These are phyloP conservation scores for Drosophila orosa DNA, from an alignment of 1,140 invertebrate genomes.

Conservation along the genomic window DNA sequence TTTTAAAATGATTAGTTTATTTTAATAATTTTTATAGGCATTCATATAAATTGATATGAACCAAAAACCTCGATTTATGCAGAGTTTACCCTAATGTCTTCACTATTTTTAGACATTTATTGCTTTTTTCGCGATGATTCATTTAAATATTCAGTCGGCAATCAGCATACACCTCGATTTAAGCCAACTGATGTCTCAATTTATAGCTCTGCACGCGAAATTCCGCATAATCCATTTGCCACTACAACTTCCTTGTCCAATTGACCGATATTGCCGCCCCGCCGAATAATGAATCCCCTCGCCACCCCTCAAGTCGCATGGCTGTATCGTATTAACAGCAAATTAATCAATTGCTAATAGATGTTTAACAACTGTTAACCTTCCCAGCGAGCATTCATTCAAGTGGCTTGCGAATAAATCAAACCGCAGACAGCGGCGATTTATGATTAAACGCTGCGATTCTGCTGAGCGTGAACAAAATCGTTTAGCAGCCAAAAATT, in stretches of 20 bases:
- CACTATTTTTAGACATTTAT: constrained; percentile 15
- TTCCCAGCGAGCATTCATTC: constrained; percentile 71
- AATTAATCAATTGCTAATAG: constrained; percentile 79
- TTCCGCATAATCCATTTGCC: constrained; percentile 44
- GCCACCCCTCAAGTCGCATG: constrained; percentile 27
- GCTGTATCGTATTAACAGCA: constrained; percentile 52
- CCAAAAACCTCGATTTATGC: constrained; percentile 19
- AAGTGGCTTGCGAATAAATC: constrained; percentile 73
- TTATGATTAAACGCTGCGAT: constrained; percentile 61
- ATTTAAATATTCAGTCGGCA: constrained; percentile 30
- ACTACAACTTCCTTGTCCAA: constrained; percentile 62
- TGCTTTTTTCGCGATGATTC: constrained; percentile 10
- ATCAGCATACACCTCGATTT: constrained; percentile 31
- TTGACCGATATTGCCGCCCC: constrained; percentile 51
- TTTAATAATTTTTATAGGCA: background rate
- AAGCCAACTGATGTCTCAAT: constrained; percentile 46
- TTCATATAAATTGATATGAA: constrained; percentile 7
- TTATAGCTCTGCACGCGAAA: constrained; percentile 34
- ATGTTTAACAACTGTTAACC: constrained; percentile 77
- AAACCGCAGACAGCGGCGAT: constrained; percentile 51
- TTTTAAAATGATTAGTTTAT: constrained; percentile 4
- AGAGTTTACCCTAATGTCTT: constrained; percentile 6
- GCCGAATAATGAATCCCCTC: constrained; percentile 4
- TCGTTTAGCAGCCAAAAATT: constrained; percentile 66
- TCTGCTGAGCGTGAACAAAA: constrained; percentile 71